phyloP scores from a whole-genome alignment of 2,888 invertebrate genomes.

The Lochmaea crataegi region DNA sequence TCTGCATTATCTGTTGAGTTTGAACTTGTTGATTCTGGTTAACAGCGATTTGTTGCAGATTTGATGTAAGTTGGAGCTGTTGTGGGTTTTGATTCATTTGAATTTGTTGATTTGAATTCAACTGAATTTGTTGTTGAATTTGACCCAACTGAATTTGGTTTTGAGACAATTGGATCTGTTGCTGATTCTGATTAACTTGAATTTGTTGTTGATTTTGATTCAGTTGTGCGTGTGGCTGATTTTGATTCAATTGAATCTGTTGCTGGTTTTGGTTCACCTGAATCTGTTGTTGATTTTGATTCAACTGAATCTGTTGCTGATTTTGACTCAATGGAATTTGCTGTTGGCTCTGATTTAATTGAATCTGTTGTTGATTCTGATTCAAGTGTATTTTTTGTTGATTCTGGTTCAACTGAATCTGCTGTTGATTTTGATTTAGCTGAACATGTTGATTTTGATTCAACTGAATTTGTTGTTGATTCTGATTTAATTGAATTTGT shows the following conservation, averaged over 20 bases:
- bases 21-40: constrained; percentile 44
- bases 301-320: constrained; percentile 44
- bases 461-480: constrained; percentile 39
- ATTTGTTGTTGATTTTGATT: constrained; percentile 60
- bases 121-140: constrained; percentile 42
- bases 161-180: constrained; percentile 47
- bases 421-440: constrained; percentile 60
- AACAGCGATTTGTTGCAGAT: constrained; percentile 21
- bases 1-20: constrained; percentile 40
- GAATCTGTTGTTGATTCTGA: constrained; percentile 51
- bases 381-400: constrained; percentile 50
- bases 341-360: constrained; percentile 44
- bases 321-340: constrained; percentile 49
- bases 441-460: constrained; percentile 46
- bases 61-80: constrained; percentile 40
- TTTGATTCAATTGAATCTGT: constrained; percentile 64
- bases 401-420: constrained; percentile 62
- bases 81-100: constrained; percentile 54
- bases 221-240: constrained; percentile 56
- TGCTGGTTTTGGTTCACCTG: constrained; percentile 46
- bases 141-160: constrained; percentile 32
- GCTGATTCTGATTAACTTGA: constrained; percentile 46
- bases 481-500: constrained; percentile 49
- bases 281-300: constrained; percentile 30
- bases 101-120: constrained; percentile 49